Evolutionary conservation across 2,113 vertebrate genomes (phyloP), one percentile per base, ranked within the genome.

Genomic region (Engystomops pustulosus): DNA sequence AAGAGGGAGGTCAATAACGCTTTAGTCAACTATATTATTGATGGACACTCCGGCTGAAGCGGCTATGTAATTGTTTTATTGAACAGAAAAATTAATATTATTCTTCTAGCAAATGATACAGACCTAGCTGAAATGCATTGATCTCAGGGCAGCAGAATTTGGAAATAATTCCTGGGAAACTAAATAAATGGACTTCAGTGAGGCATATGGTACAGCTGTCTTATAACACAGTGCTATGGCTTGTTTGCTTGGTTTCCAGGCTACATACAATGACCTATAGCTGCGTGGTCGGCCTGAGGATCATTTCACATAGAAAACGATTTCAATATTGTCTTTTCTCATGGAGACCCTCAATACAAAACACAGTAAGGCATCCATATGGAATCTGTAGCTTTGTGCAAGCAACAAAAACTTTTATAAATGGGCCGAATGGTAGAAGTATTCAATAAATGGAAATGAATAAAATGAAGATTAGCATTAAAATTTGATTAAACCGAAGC

Each of bases 21-120:
- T 51, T 81, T 81, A 51, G 67, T 81, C 71, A 81, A 81, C 80
- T 55, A 23, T 11, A 81, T 81, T 81, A 81, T 81, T 72, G 80
- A 81, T 55, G 67, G 45, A 44, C 9, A 7, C 44, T 30, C 58
- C 69, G 62, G 45, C 65, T 23, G n/a, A 81, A 49, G 12, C 65
- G 8, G 32, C 51, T 53, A 58, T 81, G 67, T 71, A 81, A 81
- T 81, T 81, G 49, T 44, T 69, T 81, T 81, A 71, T 71, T 44
- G 49, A 81, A 58, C 47, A 41, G 58, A 51, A 81, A 71, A 72
- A 81, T 81, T 8, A 55, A 58, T 55, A 55, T 71, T 81, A 81
- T 81, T 81, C 34, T 72, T 32, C 65, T 38, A 58, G 30, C n/a
- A 70, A 70, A 81, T 81, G 30, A 71, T 23, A 81, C 38, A 58